phyloP scores from a whole-genome alignment of 1,140 invertebrate species.

The Polypedilum vanderplanki region DNA sequence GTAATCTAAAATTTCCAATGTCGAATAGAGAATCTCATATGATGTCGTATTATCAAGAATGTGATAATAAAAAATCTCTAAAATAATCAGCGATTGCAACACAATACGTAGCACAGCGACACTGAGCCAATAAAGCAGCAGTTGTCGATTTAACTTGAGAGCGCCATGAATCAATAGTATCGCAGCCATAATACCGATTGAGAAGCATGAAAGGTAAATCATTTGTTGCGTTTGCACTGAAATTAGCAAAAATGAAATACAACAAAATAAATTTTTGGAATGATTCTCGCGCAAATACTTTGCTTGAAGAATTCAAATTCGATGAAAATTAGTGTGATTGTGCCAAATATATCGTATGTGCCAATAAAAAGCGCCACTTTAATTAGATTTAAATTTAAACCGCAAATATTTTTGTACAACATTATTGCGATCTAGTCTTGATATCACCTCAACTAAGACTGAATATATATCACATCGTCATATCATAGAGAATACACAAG shows the following conservation, averaged over 20 bases:
- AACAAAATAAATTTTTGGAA: slow-evolving; percentile 1
- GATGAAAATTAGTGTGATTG: slow-evolving; percentile 15
- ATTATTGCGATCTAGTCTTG: not conserved
- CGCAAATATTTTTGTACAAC: slow-evolving; percentile 25
- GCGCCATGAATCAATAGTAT: slow-evolving; percentile 6
- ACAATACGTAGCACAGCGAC: not conserved
- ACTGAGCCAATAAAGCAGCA: slow-evolving; percentile 12
- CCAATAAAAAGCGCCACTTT: not conserved
- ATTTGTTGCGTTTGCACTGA: slow-evolving; percentile 24
- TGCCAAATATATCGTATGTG: slow-evolving; percentile 12
- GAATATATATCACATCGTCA: too few relatives aligned
- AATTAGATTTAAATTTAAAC: slow-evolving; percentile 24
- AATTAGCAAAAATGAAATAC: not conserved
- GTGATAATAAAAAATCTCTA: slow-evolving; percentile 7
- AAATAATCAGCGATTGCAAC: not conserved
- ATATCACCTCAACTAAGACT: slow-evolving; percentile 5
- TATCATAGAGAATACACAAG: too few relatives aligned
- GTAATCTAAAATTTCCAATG: slow-evolving; percentile 3
- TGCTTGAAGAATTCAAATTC: slow-evolving; percentile 4
- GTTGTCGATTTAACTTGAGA: not conserved
- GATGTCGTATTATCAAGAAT: not conserved
- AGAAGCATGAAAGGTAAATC: slow-evolving; percentile 13
- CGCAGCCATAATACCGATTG: slow-evolving; percentile 1
- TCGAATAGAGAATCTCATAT: slow-evolving; percentile 7
- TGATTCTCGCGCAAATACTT: not conserved